A percentile compares a stretch with the other conserved stretches of the same genome.
phyloP scores from a whole-genome alignment of 2,113 vertebrate species.

The Cinclus mexicanus region DNA sequence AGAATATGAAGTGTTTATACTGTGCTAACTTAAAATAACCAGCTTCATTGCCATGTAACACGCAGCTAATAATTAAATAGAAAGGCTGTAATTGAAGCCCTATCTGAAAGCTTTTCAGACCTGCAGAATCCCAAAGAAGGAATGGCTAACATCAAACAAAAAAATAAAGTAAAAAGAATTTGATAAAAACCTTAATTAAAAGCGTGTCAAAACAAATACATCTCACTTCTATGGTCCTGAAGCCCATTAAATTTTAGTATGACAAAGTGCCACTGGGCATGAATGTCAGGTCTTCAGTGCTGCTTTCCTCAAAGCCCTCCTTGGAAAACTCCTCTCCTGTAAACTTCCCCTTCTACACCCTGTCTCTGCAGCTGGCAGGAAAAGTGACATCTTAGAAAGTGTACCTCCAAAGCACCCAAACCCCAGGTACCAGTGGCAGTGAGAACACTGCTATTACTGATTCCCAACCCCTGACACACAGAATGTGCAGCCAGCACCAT shows the following conservation, averaged over 20 bases:
- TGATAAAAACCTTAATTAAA: slow-evolving; percentile 45
- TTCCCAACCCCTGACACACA: neutral
- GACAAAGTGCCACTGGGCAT: neutral
- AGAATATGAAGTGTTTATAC: neutral
- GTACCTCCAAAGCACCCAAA: neutral
- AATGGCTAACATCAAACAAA: neutral
- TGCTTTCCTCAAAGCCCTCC: neutral
- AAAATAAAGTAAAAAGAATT: slow-evolving; percentile 3
- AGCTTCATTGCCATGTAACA: neutral
- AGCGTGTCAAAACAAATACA: slow-evolving; percentile 29
- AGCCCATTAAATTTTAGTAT: neutral
- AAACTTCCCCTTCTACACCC: neutral
- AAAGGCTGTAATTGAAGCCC: slow-evolving; percentile 31
- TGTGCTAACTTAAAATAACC: neutral
- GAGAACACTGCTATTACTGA: neutral
- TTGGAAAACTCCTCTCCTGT: neutral
- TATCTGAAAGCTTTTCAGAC: neutral
- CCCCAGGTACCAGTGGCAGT: neutral
- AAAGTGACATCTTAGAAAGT: neutral
- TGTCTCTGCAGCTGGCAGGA: neutral
- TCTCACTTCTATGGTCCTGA: neutral
- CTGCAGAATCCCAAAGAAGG: neutral
- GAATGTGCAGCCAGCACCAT: neutral
- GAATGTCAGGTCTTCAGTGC: neutral
- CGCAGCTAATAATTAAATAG: slow-evolving; percentile 18